These are phyloP conservation scores for Drosophila nigricruria DNA, from an alignment of 2,888 invertebrate genomes.

Conservation along the genomic window DNA sequence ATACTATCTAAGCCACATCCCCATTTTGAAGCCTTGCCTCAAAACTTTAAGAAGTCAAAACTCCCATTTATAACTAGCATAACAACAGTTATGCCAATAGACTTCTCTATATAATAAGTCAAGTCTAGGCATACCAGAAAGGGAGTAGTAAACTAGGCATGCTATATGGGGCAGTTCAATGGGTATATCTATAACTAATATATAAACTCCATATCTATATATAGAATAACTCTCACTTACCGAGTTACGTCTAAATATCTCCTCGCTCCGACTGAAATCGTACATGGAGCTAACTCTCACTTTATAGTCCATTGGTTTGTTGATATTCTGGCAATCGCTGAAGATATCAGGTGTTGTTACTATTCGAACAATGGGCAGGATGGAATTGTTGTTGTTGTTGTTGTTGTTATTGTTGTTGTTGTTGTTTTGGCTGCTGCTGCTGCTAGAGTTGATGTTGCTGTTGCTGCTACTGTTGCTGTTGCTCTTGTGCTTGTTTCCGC, in stretches of 20 bases:
- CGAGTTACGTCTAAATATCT: constrained; percentile 19
- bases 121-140: no score
- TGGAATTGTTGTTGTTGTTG: constrained; percentile 28
- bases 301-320: constrained; percentile 10
- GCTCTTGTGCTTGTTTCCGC: constrained; percentile 31
- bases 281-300: constrained; percentile 55
- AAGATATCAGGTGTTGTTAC: constrained; percentile 14
- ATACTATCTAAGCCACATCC: no score
- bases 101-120: no score
- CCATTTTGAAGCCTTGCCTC: no score
- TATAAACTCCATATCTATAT: no score
- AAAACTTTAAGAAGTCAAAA: no score
- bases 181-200: no score
- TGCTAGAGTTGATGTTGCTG: constrained; percentile 24
- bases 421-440: constrained; percentile 25
- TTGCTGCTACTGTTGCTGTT: constrained; percentile 22
- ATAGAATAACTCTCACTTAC: constrained; percentile 7
- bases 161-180: no score
- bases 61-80: no score
- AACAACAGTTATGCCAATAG: no score
- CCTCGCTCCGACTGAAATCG: constrained; percentile 32
- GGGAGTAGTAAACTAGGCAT: no score
- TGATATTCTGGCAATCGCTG: constrained; percentile 33
- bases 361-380: background rate
- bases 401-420: constrained; percentile 34